A percentile compares a stretch with the other conserved stretches of the same genome.
These are phyloP conservation scores for Antheraea yamamai DNA, from an alignment of 2,888 invertebrate species.

Conservation along the genomic window DNA sequence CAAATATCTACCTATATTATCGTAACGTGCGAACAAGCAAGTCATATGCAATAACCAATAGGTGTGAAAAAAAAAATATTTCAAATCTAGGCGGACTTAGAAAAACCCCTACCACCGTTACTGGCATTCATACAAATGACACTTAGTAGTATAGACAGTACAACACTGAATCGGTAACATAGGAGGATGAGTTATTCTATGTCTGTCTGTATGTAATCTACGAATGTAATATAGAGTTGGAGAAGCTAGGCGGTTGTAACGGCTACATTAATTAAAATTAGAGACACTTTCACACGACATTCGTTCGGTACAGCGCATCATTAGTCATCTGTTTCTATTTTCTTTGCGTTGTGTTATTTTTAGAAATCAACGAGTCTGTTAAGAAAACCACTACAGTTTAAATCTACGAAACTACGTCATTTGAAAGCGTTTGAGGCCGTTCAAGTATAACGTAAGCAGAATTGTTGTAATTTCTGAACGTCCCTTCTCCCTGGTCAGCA, in stretches of 20 bases:
- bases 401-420: background rate
- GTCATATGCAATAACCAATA: no score
- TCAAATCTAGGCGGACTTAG: no score
- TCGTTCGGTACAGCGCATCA: constrained; percentile 65
- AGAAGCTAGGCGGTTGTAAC: background rate
- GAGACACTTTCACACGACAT: constrained; percentile 75
- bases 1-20: no score
- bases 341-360: constrained; percentile 45
- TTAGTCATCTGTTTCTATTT: constrained; percentile 76
- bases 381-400: background rate
- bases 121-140: no score
- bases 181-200: background rate
- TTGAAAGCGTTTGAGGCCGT: no score
- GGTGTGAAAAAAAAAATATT: no score
- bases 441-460: no score
- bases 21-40: no score
- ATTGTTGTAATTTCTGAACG: no score
- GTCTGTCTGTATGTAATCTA: background rate
- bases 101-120: no score
- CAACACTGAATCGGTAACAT: background rate
- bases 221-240: background rate
- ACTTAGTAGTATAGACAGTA: background rate
- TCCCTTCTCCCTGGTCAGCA: no score
- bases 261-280: constrained; percentile 66
- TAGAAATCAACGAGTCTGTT: background rate